Evolutionary conservation across 2,113 vertebrate genomes (phyloP).

Genomic region (Limnothrissa miodon): DNA sequence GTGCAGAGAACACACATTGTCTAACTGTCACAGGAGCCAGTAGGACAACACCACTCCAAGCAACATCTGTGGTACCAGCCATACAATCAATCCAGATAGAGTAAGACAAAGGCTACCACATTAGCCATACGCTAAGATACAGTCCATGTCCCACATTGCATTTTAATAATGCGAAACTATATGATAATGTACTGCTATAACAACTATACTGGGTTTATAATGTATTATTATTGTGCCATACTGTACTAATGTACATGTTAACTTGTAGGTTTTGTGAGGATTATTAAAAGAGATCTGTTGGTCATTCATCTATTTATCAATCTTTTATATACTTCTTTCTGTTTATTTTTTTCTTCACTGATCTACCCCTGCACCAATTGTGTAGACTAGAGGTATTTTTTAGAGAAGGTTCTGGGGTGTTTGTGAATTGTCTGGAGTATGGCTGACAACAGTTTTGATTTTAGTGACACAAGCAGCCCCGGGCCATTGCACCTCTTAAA

Average conservation of each 20-base stretch:
- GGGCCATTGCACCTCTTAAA: background rate
- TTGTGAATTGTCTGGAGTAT: no score
- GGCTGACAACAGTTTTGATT: background rate
- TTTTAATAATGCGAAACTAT: no score
- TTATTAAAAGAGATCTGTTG: background rate
- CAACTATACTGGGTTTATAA: no score
- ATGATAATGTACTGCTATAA: no score
- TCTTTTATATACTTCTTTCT: background rate
- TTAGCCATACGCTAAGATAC: no score
- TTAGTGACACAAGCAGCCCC: background rate
- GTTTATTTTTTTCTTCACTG: background rate
- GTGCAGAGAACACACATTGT: background rate
- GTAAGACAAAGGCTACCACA: no score
- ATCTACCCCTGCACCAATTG: background rate
- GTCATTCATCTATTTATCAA: no score
- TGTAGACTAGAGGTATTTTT: background rate
- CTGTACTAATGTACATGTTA: no score
- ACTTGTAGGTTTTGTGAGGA: background rate
- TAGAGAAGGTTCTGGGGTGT: background rate
- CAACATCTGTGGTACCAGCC: background rate
- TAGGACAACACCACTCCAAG: background rate
- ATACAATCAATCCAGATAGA: background rate
- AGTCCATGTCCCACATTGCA: no score
- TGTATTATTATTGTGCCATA: no score
- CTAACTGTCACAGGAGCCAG: background rate